Conservation (phyloP, 2,113 vertebrate species). For the Syngnathus typhle region DNA sequence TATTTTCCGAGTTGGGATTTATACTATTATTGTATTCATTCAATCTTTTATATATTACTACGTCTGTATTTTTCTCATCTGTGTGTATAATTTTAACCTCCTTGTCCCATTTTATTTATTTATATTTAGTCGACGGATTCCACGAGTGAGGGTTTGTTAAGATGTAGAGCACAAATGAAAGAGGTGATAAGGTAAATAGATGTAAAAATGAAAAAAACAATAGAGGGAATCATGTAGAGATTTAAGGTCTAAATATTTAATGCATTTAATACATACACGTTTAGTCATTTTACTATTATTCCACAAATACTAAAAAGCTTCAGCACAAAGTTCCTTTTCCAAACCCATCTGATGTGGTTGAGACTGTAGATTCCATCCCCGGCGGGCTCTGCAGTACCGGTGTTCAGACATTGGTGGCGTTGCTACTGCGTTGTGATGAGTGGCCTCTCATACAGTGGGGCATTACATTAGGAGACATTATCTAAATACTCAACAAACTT, state of each 20-base stretch:
- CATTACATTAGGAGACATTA: conserved; percentile 69
- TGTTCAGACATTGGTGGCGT: conserved; percentile 56
- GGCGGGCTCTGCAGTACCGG: conserved; percentile 17
- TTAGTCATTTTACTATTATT: background rate
- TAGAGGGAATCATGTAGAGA: too few species aligned
- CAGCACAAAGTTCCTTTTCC: background rate
- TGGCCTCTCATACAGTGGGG: conserved; percentile 38
- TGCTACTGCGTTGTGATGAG: conserved; percentile 58
- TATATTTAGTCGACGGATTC: too few species aligned
- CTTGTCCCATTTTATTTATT: too few species aligned
- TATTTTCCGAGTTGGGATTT: too few species aligned
- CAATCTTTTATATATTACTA: too few species aligned
- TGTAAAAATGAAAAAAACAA: background rate
- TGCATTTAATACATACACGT: background rate
- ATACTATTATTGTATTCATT: too few species aligned
- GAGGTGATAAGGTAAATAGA: background rate
- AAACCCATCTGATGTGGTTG: background rate
- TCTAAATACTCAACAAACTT: conserved; percentile 72
- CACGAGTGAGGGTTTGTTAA: background rate
- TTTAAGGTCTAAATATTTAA: background rate
- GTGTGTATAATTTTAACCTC: too few species aligned
- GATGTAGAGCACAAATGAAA: background rate
- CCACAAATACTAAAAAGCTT: background rate
- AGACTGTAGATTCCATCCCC: background rate
- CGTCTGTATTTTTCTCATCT: too few species aligned